These are phyloP conservation scores for Falco punctatus DNA, from an alignment of 2,113 vertebrate genomes.

Conservation along the genomic window DNA sequence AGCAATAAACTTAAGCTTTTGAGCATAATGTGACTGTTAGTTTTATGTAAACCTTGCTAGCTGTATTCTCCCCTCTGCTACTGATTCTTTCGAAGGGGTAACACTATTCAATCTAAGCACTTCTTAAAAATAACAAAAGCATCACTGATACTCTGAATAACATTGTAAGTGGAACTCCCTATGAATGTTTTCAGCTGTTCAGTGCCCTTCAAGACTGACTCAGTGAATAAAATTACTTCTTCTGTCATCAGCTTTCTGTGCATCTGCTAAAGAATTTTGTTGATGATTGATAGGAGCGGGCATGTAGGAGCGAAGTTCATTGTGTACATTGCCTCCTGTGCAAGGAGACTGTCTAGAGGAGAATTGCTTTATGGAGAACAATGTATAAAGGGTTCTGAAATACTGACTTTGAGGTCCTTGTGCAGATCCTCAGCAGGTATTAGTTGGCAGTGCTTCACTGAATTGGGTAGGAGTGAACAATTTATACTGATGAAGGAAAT, in stretches of 20 bases:
- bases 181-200: conserved; percentile 34
- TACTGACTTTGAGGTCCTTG: background rate
- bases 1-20: conserved; percentile 83
- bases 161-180: background rate
- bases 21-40: conserved; percentile 74
- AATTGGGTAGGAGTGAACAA: background rate
- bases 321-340: background rate
- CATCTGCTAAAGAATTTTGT: conserved; percentile 12
- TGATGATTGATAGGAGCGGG: background rate
- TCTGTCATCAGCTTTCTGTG: background rate
- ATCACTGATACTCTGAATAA: background rate
- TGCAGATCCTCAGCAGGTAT: background rate
- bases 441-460: background rate
- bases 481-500: background rate
- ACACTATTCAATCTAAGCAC: background rate
- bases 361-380: background rate
- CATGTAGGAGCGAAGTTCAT: background rate
- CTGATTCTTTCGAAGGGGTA: background rate
- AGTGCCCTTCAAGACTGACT: background rate
- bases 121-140: background rate
- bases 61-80: background rate
- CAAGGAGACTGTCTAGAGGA: background rate
- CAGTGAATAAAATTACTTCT: conserved; percentile 29
- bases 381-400: background rate
- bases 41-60: conserved; percentile 60